Percentiles rank a stretch among this genome's conserved stretches.
Evolutionary conservation across 2,888 invertebrate genomes (phyloP).

Genomic region (Cephonodes hylas): DNA sequence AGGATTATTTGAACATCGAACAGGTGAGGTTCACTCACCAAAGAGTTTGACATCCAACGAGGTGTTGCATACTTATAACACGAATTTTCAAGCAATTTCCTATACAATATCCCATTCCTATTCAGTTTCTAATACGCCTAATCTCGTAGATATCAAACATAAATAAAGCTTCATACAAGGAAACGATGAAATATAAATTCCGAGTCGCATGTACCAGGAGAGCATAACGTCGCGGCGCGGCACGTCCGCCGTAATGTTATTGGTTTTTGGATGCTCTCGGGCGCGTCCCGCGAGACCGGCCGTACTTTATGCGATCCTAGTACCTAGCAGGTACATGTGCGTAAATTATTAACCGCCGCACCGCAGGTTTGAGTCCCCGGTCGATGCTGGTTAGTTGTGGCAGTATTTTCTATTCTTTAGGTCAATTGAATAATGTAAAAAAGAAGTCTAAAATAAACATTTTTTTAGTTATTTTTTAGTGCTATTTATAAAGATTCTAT

Average conservation of each 20-base stretch:
- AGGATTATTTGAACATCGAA: no score
- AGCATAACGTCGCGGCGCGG: slow-evolving; percentile 53
- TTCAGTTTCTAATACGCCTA: background rate
- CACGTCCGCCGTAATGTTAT: slow-evolving; percentile 72
- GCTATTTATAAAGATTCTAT: no score
- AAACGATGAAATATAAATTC: slow-evolving; percentile 6
- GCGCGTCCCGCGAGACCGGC: slow-evolving; percentile 56
- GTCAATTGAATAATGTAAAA: background rate
- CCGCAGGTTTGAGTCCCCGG: slow-evolving; percentile 36
- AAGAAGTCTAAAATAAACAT: background rate
- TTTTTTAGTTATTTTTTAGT: background rate
- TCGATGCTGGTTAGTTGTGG: slow-evolving; percentile 17
- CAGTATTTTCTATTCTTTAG: slow-evolving; percentile 3
- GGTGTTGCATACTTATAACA: no score
- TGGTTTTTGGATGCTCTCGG: slow-evolving; percentile 63
- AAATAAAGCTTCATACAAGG: background rate
- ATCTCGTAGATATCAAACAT: background rate
- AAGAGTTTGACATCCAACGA: no score
- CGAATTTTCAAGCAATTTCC: background rate
- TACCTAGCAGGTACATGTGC: slow-evolving; percentile 52
- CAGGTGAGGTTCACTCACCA: no score
- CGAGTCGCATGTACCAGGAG: slow-evolving; percentile 38
- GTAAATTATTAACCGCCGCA: slow-evolving; percentile 56
- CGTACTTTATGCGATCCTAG: slow-evolving; percentile 62
- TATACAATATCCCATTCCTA: background rate